Evolutionary conservation across 1,140 invertebrate species (phyloP), one percentile per base, ranked within the genome.

Genomic region (Solen grandis): DNA sequence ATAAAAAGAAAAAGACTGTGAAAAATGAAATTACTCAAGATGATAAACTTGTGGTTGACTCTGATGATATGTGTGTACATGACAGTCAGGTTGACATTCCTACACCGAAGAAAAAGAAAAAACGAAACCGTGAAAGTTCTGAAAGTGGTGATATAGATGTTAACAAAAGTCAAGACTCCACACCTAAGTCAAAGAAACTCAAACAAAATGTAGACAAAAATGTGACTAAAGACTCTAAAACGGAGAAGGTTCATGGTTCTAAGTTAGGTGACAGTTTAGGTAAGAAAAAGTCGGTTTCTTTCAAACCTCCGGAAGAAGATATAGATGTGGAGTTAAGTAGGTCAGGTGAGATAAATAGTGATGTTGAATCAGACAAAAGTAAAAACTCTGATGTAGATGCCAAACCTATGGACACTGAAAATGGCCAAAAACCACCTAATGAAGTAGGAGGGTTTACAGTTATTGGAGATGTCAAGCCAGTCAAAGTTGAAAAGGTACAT

Each of bases 401-500:
- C n/a, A n/a, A n/a, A n/a, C n/a, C n/a, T n/a, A n/a, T n/a, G n/a
- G n/a, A 74, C 50, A n/a, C 41, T 60, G 57, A 5, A 35, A 59
- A 66, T 63, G 75, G 74, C 33, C 46, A 55, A 10, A 16, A 16
- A 19, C n/a, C 41, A 38, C 35, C 19, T 72, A 60, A 77, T 78
- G 85, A 87, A 59, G 73, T 87, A 66, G 90, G 85, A 50, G 88
- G 87, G 22, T 92, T 90, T 81, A 89, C 91, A 46, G 76, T 92
- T 25, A 81, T 92, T 41, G 90, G 89, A 33, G 83, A 90, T 75
- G 81, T 88, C 38, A 88, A 86, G 68, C 66, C 83, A 66, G 85
- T 85, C 25, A 81, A 86, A 77, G 65, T 76, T n/a, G 81, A 86
- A 65, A 88, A 93, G 92, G 95, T 96, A 10, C 41, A 35, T 38